Percentiles rank a stretch among this genome's conserved stretches.
phyloP scores from a whole-genome alignment of 2,888 invertebrate genomes.

The Hirtodrosophila histrioides region DNA sequence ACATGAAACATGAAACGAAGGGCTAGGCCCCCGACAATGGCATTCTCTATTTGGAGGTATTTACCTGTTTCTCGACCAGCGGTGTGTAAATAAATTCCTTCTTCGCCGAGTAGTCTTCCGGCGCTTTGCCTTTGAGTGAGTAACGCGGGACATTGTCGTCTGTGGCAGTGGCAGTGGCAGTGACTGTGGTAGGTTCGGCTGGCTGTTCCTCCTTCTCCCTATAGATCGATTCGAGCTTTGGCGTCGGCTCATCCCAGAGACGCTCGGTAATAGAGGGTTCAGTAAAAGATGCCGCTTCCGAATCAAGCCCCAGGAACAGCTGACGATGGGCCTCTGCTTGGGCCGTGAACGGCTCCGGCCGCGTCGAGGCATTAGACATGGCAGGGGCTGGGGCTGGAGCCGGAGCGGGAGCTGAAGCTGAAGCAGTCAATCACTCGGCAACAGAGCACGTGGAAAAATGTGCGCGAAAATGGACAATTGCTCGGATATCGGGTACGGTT shows the following conservation, averaged over 20 bases:
- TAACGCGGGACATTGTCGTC: conserved; percentile 61
- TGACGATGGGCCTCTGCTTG: conserved; percentile 19
- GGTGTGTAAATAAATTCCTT: conserved; percentile 80
- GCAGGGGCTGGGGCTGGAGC: conserved; percentile 9
- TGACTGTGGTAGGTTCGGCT: no score
- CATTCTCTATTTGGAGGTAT: conserved; percentile 5
- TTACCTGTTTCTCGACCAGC: conserved; percentile 81
- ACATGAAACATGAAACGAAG: conserved; percentile 49
- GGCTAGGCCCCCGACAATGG: conserved; percentile 23
- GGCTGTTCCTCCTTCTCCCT: not conserved
- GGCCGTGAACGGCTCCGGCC: conserved; percentile 20
- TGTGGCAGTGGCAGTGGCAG: conserved; percentile 32
- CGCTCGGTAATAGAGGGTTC: not conserved
- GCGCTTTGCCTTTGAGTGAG: conserved; percentile 80
- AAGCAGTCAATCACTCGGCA: conserved; percentile 41
- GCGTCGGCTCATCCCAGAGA: not conserved
- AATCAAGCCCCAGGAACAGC: conserved; percentile 30
- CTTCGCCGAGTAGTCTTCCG: conserved; percentile 77
- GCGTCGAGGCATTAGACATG: conserved; percentile 29
- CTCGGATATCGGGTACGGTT: conserved; percentile 9
- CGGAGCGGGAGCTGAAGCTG: conserved; percentile 8
- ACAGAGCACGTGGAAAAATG: conserved; percentile 62
- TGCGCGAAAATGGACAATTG: conserved; percentile 36
- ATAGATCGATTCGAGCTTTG: not conserved
- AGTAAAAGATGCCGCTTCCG: conserved; percentile 9